Evolutionary conservation across 1,140 invertebrate species (phyloP), one percentile per base, ranked within the genome.

Genomic region (Atta colombica): DNA sequence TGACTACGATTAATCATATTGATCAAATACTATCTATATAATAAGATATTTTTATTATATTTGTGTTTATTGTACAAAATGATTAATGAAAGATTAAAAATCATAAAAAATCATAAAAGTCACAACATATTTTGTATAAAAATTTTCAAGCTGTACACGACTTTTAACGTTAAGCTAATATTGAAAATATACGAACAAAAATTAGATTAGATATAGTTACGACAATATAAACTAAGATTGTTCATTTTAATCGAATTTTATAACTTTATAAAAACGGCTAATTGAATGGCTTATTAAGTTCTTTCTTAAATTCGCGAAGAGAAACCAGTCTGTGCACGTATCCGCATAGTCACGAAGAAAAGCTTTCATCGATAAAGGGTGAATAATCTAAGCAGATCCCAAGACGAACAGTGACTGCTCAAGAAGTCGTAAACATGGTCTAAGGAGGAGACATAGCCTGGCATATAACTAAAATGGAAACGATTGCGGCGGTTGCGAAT

Each of bases 381-480:
- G 3, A 69, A 75, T 81, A 69, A 87, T 89, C 77, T 65, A 85
- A 66, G 68, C 65, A 87, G 84, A 87, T 72, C 45, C 60, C 60
- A 21, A 60, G 61, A 61, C 49, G 60, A 75, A 28, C 53, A 51
- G 31, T n/a, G 60, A 81, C 69, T 66, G 88, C 75, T 88, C 61
- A 77, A 84, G 71, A 87, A 86, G 85, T 88, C 88, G 82, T 92
- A 93, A 92, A 91, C 63, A 49, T 85, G 21, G 63, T 86, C 68
- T 89, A 87, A 74, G 71, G 77, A 88, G 87, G 71, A 77, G 68
- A 89, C 45, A 63, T 8, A 80, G 81, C 61, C 77, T 80, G 63
- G 87, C 88, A 91, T 86, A 87, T 90, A 89, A 88, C 86, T 91
- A 89, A 92, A 91, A 91, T 92, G 90, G 87, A 92, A 91, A 89